Evolutionary conservation across 1,140 invertebrate species (phyloP).

Genomic region (Apis laboriosa): DNA sequence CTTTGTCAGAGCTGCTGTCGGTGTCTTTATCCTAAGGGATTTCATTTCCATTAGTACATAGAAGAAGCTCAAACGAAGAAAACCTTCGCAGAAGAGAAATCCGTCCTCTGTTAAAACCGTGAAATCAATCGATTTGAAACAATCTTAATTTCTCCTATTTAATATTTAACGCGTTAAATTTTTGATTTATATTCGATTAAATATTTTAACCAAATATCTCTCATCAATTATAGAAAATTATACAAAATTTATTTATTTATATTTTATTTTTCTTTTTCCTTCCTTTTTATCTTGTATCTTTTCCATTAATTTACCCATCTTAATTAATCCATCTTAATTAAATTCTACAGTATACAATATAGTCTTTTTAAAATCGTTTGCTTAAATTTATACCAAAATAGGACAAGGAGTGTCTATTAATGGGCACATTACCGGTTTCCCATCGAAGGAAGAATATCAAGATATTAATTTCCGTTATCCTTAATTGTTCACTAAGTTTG

Average conservation of each 20-base stretch:
- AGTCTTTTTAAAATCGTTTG: not conserved
- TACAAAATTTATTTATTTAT: no score
- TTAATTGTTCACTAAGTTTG: conserved; percentile 42
- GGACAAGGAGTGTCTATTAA: conserved; percentile 48
- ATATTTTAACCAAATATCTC: not conserved
- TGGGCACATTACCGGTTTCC: conserved; percentile 54
- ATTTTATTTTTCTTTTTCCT: no score
- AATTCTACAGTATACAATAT: not conserved
- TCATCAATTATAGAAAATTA: no score
- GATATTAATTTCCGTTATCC: conserved; percentile 32
- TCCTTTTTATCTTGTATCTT: not conserved
- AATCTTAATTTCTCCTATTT: no score
- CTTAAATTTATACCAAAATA: conserved; percentile 13
- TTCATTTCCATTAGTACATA: conserved; percentile 71
- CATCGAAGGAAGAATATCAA: conserved; percentile 43
- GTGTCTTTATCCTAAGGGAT: conserved; percentile 68
- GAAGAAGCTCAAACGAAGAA: conserved; percentile 62
- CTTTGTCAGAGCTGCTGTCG: conserved; percentile 57
- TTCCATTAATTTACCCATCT: not conserved
- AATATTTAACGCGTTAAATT: not conserved
- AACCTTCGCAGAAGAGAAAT: conserved; percentile 24
- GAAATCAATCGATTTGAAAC: conserved; percentile 24
- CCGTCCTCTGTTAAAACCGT: conserved; percentile 19
- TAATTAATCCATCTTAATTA: no score
- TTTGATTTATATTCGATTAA: not conserved